Conservation (phyloP, 2,113 vertebrate species). For the Menura novaehollandiae region DNA sequence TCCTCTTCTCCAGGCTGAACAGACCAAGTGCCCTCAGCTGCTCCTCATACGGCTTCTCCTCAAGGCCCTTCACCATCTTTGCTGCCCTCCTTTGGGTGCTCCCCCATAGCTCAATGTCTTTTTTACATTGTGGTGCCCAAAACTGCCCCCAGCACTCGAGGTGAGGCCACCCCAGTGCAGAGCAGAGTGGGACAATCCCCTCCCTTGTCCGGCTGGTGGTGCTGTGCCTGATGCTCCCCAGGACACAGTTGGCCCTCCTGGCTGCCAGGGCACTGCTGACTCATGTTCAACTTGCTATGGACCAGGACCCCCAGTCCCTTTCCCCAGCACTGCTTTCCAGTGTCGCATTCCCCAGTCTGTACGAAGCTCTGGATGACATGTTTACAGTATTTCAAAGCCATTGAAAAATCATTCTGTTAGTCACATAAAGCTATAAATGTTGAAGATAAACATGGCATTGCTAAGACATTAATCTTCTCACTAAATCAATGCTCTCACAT, state of each 20-base stretch:
- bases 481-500: background rate
- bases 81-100: background rate
- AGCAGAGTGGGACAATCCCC: background rate
- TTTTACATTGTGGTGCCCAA: background rate
- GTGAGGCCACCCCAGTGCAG: fast-evolving
- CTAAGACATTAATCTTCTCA: background rate
- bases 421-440: background rate
- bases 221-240: background rate
- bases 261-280: background rate
- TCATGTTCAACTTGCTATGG: fast-evolving
- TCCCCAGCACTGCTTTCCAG: background rate
- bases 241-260: background rate
- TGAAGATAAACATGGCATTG: background rate
- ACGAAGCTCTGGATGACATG: background rate
- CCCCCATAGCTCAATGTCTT: background rate
- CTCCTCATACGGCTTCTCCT: fast-evolving
- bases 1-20: background rate
- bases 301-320: background rate
- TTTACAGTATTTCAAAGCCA: background rate
- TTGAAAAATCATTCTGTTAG: background rate
- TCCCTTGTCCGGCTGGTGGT: fast-evolving
- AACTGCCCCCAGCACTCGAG: fast-evolving
- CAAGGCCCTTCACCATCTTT: background rate
- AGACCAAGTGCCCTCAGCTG: fast-evolving
- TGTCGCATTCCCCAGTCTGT: background rate